Base-by-base conservation (phyloP, 2,113 vertebrate species). In the Alectura lathami region DNA sequence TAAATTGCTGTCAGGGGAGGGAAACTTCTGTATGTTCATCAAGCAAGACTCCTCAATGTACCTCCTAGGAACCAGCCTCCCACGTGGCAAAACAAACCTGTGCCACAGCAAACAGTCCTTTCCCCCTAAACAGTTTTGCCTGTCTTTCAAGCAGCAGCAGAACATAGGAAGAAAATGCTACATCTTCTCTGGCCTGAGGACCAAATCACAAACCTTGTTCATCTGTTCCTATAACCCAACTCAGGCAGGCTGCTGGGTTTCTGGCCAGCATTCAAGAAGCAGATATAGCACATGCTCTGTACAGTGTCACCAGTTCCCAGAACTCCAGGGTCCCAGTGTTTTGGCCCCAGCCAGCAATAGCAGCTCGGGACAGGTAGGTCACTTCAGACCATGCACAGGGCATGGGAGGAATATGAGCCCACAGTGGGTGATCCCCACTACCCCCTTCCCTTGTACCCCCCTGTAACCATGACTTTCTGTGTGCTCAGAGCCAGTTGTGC, bases 91-190 rank as follows among this genome's bases (percentile, higher is more conserved):
- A 84, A 30, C 8, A 70, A 89, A 5, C 51, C 27, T 7, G 13
- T 2, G 0, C 23, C 21, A 32, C 0, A 0, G 13, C 40, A n/a
- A 77, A 51, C 29, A 24, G 17, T 50, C 21, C 23, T n/a, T 72
- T 29, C 4, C 22, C 26, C 23, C 6, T 5, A 11, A 29, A 32
- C 2, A 0, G 13, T 53, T 54, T 73, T 82, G 75, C 53, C 48
- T 24, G 43, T 40, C 43, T 64, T 72, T 67, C 62, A 38, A 5
- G 13, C 14, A 18, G 64, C n/a, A 64, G 27, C 30, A 70, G 54
- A 18, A 70, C 16, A 36, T 26, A 9, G 4, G 42, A n/a, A 9
- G 6, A 56, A 78, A 50, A 30, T 1, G 1, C 26, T 43, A 21
- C 2, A 0, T 30, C 42, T 85, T 57, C 38, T 13, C 50, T 9